A percentile compares a stretch with the other conserved stretches of the same genome.
Conservation (phyloP, 2,888 invertebrate genomes). For the Onchidella celtica region DNA sequence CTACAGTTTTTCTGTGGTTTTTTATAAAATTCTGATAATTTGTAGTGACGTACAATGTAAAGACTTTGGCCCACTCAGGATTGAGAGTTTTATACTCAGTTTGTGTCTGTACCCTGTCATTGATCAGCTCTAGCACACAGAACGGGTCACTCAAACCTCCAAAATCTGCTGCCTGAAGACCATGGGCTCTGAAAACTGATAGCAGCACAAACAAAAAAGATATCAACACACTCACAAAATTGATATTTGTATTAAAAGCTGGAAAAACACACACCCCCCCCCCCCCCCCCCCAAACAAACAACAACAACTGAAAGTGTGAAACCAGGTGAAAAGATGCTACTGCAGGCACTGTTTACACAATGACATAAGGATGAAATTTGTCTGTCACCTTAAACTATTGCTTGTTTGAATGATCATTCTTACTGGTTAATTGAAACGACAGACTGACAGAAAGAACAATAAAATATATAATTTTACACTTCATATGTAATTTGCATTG, state of each 20-base stretch:
- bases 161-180: slow-evolving; percentile 95
- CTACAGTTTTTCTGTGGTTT: too few species aligned
- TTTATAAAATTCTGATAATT: too few species aligned
- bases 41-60: slow-evolving; percentile 93
- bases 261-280: neutral
- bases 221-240: neutral
- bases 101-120: slow-evolving; percentile 96
- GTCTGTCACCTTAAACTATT: too few species aligned
- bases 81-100: slow-evolving; percentile 98
- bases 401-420: too few species aligned
- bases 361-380: too few species aligned
- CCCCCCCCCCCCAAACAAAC: too few species aligned
- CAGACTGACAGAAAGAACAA: too few species aligned
- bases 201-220: slow-evolving; percentile 42
- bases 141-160: slow-evolving; percentile 99
- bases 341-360: too few species aligned
- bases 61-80: slow-evolving; percentile 99
- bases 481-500: too few species aligned
- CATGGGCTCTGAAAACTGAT: slow-evolving; percentile 88
- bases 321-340: neutral
- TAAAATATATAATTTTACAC: too few species aligned
- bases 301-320: neutral
- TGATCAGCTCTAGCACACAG: slow-evolving; percentile 96
- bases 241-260: neutral
- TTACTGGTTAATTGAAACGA: too few species aligned